Conservation (phyloP, 2,888 invertebrate genomes). For the Horisme vitalbata region DNA sequence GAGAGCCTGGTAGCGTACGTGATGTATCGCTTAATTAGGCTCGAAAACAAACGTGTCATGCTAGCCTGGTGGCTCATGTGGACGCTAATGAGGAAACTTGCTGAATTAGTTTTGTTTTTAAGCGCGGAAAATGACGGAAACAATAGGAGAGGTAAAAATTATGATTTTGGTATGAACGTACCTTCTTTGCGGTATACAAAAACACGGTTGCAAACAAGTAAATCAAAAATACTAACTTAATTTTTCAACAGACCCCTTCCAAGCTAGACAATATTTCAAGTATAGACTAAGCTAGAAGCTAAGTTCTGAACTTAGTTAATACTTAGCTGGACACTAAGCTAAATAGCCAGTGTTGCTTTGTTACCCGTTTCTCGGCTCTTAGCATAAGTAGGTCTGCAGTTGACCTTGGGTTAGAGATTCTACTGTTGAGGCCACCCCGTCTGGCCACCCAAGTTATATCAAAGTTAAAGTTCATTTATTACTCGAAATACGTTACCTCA, state of each 20-base stretch:
- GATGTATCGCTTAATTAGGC: conserved; percentile 61
- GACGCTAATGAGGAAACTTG: conserved; percentile 27
- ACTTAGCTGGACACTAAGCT: neutral
- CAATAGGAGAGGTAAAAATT: neutral
- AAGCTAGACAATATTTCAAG: too few relatives aligned
- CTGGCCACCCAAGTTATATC: too few relatives aligned
- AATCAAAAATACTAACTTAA: too few relatives aligned
- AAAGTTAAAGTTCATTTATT: too few relatives aligned
- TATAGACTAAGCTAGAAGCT: too few relatives aligned
- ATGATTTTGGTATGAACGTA: neutral
- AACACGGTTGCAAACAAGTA: too few relatives aligned
- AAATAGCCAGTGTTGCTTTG: neutral
- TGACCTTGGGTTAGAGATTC: neutral
- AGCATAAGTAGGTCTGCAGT: neutral
- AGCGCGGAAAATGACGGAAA: conserved; percentile 1
- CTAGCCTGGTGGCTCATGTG: conserved; percentile 27
- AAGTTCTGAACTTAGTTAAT: neutral
- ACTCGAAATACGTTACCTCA: too few relatives aligned
- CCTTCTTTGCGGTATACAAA: too few relatives aligned
- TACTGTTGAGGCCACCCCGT: too few relatives aligned
- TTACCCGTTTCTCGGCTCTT: neutral
- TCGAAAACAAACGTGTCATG: conserved; percentile 31
- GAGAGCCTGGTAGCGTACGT: conserved; percentile 44
- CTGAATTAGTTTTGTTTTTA: conserved; percentile 15
- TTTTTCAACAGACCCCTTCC: too few relatives aligned